These are phyloP conservation scores for Saturnia japonica DNA, from an alignment of 2,888 invertebrate genomes.

Conservation along the genomic window DNA sequence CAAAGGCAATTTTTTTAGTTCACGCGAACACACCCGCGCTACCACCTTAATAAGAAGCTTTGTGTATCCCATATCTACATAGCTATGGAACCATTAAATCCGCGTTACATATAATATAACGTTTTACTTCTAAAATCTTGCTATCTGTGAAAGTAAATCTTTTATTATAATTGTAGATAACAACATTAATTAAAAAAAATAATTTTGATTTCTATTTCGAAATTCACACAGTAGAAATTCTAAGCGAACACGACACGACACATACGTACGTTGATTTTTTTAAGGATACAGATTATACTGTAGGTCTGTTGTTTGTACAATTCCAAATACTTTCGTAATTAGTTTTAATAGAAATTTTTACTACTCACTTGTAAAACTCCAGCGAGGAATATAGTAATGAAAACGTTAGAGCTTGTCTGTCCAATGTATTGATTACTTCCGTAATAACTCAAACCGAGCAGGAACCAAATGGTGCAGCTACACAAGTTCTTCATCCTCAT, in stretches of 20 bases:
- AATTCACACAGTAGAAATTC: neutral
- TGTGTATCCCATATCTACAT: too few relatives aligned
- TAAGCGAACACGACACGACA: too few relatives aligned
- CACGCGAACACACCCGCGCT: too few relatives aligned
- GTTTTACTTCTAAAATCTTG: too few relatives aligned
- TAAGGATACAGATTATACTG: neutral
- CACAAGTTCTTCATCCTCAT: constrained; percentile 84
- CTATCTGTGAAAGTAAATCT: neutral
- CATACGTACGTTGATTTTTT: neutral
- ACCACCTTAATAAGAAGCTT: too few relatives aligned
- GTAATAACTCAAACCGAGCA: constrained; percentile 89
- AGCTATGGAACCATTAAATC: too few relatives aligned
- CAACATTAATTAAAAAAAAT: too few relatives aligned
- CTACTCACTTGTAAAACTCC: constrained; percentile 56
- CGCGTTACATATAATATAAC: too few relatives aligned
- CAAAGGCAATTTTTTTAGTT: too few relatives aligned
- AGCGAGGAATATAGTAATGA: constrained; percentile 86
- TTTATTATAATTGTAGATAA: too few relatives aligned
- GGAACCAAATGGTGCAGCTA: constrained; percentile 87
- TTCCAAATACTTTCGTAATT: neutral
- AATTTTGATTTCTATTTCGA: too few relatives aligned
- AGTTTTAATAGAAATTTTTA: neutral
- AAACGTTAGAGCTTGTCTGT: constrained; percentile 88
- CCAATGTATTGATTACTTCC: constrained; percentile 90
- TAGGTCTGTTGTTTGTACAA: too few relatives aligned